Percentiles rank a stretch among this genome's conserved stretches.
Evolutionary conservation across 2,113 vertebrate species (phyloP).

Genomic region (Dasypus novemcinctus): DNA sequence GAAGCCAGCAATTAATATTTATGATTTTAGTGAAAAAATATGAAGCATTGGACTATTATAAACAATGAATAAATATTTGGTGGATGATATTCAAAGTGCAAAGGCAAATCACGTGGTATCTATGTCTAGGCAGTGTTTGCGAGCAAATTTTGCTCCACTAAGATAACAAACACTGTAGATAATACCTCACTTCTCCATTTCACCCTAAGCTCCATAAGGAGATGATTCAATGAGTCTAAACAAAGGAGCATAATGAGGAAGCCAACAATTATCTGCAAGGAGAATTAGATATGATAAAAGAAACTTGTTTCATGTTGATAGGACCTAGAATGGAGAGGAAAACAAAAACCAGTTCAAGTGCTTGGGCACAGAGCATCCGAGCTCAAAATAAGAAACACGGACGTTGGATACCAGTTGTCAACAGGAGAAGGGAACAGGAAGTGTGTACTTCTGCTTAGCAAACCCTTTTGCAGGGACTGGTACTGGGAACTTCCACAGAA

Average conservation of each 20-base stretch:
- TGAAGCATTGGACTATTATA: neutral
- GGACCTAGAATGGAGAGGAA: neutral
- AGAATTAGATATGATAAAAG: neutral
- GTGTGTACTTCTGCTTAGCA: neutral
- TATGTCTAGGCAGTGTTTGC: neutral
- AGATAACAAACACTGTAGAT: neutral
- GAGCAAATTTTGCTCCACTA: neutral
- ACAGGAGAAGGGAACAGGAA: neutral
- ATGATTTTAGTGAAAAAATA: neutral
- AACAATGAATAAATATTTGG: neutral
- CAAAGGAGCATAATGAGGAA: neutral
- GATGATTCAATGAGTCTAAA: neutral
- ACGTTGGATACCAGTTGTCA: neutral
- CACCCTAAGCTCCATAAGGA: neutral
- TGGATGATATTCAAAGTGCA: neutral
- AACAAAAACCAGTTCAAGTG: neutral
- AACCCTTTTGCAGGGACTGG: neutral
- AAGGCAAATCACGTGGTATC: neutral
- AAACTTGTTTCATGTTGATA: neutral
- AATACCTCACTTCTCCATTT: neutral
- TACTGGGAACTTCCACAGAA: neutral
- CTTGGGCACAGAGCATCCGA: neutral
- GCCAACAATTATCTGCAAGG: neutral
- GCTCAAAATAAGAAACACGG: neutral
- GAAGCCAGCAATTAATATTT: neutral